phyloP scores from a whole-genome alignment of 1,140 invertebrate species.

The Odontomachus brunneus region DNA sequence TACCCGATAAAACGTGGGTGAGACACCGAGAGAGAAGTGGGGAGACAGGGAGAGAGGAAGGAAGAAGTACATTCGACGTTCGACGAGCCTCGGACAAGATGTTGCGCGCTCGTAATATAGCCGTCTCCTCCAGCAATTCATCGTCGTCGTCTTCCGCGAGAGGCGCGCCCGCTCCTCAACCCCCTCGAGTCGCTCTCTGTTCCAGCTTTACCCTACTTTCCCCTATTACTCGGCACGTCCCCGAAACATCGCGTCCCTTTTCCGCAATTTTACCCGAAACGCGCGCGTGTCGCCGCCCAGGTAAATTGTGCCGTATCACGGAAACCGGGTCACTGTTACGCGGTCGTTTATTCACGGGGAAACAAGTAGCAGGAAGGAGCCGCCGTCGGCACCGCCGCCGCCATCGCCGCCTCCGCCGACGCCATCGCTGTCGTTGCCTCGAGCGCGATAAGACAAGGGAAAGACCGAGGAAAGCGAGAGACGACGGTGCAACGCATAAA shows the following conservation, averaged over 20 bases:
- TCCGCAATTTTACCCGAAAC: conserved; percentile 37
- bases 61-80: too few relatives aligned
- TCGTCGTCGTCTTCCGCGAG: neutral
- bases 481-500: neutral
- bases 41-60: too few relatives aligned
- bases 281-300: neutral
- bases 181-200: conserved; percentile 21
- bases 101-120: neutral
- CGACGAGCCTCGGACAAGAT: neutral
- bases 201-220: conserved; percentile 49
- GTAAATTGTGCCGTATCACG: conserved; percentile 36
- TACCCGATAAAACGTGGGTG: neutral
- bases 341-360: conserved; percentile 42
- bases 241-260: conserved; percentile 25
- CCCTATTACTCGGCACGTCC: conserved; percentile 7
- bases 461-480: too few relatives aligned
- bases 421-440: too few relatives aligned
- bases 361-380: conserved; percentile 55
- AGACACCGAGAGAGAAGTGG: neutral
- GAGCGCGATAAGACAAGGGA: too few relatives aligned
- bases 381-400: neutral
- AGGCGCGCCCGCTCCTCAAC: conserved; percentile 15
- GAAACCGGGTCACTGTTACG: conserved; percentile 52
- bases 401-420: neutral
- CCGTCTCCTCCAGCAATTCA: neutral